Evolutionary conservation across 2,888 invertebrate genomes (phyloP).

Genomic region (Diadegma fenestrale): DNA sequence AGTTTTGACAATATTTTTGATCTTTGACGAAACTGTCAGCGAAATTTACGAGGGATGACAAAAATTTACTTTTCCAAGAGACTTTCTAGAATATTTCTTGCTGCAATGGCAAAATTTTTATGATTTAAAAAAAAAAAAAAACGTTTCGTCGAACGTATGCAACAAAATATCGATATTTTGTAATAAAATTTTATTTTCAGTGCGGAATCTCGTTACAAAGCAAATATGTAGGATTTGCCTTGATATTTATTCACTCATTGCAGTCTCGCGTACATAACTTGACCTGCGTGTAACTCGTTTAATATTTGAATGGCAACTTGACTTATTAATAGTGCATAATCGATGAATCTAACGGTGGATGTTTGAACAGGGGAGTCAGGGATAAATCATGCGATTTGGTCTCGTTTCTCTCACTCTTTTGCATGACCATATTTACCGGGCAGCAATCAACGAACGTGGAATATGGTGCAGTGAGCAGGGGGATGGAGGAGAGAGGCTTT

Average conservation of each 20-base stretch:
- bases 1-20: too few species aligned
- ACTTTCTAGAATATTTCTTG: too few species aligned
- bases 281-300: background rate
- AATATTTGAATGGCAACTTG: conserved; percentile 47
- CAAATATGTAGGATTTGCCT: background rate
- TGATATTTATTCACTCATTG: background rate
- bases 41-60: too few species aligned
- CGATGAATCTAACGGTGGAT: conserved; percentile 65
- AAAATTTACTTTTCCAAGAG: too few species aligned
- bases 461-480: conserved; percentile 29
- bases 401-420: conserved; percentile 32
- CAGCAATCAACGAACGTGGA: conserved; percentile 77
- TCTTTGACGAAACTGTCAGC: too few species aligned
- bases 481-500: conserved; percentile 64
- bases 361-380: conserved; percentile 24
- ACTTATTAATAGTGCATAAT: conserved; percentile 64
- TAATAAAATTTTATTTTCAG: too few species aligned
- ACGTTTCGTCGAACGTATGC: too few species aligned
- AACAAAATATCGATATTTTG: too few species aligned
- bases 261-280: background rate
- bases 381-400: background rate
- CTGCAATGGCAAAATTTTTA: too few species aligned
- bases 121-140: too few species aligned
- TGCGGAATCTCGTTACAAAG: background rate
- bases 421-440: conserved; percentile 74